Evolutionary conservation across 2,888 invertebrate genomes (phyloP).

Genomic region (Margaritifera margaritifera): DNA sequence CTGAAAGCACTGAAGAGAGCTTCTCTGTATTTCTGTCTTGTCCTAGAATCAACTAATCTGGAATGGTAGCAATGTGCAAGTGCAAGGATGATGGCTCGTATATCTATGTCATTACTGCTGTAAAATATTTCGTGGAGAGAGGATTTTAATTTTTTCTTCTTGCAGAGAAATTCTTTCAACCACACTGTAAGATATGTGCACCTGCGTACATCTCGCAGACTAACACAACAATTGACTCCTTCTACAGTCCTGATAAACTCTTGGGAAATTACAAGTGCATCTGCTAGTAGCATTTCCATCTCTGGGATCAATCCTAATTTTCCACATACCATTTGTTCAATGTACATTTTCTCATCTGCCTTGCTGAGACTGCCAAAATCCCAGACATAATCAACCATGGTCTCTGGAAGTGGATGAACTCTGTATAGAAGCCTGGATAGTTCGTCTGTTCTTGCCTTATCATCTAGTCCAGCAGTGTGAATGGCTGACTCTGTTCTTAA

Average conservation of each 20-base stretch:
- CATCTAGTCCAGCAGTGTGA: slow-evolving; percentile 44
- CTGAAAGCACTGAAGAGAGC: slow-evolving; percentile 16
- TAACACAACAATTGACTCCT: slow-evolving; percentile 20
- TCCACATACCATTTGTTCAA: slow-evolving; percentile 21
- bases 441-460: slow-evolving; percentile 45
- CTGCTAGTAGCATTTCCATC: slow-evolving; percentile 10
- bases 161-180: slow-evolving; percentile 16
- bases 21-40: slow-evolving; percentile 22
- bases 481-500: slow-evolving; percentile 33
- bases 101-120: not conserved
- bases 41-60: slow-evolving; percentile 25
- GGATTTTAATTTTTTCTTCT: not conserved
- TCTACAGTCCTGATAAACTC: slow-evolving; percentile 22
- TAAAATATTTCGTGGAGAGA: too few species aligned
- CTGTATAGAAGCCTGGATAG: slow-evolving; percentile 49
- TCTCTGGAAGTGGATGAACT: slow-evolving; percentile 53
- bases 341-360: slow-evolving; percentile 45
- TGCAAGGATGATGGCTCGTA: slow-evolving; percentile 30
- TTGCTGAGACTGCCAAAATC: slow-evolving; percentile 50
- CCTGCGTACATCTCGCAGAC: slow-evolving; percentile 32
- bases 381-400: slow-evolving; percentile 54
- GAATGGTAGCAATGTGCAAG: slow-evolving; percentile 39
- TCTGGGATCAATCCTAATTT: slow-evolving; percentile 6
- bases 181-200: slow-evolving; percentile 22
- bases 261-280: slow-evolving; percentile 27